Percentiles rank a stretch among this genome's conserved stretches.
Conservation (phyloP, 1,140 invertebrate species). For the Carposina sasakii region DNA sequence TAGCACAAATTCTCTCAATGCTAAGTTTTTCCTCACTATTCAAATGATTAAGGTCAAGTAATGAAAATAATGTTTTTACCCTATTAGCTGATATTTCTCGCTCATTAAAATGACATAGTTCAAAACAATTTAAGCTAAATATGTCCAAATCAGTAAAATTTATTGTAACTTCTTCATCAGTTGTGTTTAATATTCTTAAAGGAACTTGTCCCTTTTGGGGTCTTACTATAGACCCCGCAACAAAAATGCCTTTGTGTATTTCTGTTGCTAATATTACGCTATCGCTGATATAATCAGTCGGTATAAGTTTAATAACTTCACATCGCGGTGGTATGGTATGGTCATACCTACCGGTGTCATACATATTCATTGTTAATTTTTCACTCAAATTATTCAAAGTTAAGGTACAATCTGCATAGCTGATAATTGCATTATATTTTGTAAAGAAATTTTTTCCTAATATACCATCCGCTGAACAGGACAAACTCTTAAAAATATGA, state of each 20-base stretch:
- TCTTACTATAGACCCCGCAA: neutral
- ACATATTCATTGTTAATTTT: neutral
- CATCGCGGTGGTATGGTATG: neutral
- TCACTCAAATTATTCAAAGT: neutral
- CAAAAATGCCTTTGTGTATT: neutral
- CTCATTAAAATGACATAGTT: neutral
- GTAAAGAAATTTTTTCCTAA: neutral
- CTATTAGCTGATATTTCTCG: neutral
- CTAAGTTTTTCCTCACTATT: neutral
- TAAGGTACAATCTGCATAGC: neutral
- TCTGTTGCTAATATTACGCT: neutral
- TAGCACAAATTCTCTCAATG: conserved; percentile 2
- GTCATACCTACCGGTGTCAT: neutral
- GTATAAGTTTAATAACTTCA: neutral
- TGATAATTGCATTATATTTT: neutral
- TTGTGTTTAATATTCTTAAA: neutral
- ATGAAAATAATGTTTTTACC: neutral
- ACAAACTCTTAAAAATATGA: neutral
- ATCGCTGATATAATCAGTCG: neutral
- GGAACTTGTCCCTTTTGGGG: neutral
- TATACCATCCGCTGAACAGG: neutral
- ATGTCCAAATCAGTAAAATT: neutral
- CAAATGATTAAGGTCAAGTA: neutral
- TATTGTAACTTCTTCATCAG: neutral
- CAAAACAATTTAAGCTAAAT: neutral